phyloP scores from a whole-genome alignment of 2,797 vertebrate species.

The Rhynchotus rufescens region DNA sequence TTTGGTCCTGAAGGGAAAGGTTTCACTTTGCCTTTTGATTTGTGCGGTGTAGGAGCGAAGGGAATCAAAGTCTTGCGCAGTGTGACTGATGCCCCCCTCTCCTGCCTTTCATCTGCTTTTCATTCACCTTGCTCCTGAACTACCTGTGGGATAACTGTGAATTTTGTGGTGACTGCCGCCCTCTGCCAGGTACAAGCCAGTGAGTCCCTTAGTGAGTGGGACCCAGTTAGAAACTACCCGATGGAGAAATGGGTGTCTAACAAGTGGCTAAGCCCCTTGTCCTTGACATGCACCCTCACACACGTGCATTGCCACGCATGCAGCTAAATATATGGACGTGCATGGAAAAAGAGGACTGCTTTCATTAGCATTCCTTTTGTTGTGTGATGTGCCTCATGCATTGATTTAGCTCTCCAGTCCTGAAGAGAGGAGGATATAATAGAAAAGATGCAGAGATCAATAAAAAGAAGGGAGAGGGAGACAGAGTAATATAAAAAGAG shows the following conservation, averaged over 20 bases:
- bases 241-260: slow-evolving; percentile 56
- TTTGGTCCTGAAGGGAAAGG: background rate
- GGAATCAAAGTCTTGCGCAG: accelerated
- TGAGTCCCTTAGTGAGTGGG: background rate
- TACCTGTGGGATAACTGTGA: background rate
- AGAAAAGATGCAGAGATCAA: slow-evolving; percentile 71
- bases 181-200: background rate
- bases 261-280: slow-evolving; percentile 60
- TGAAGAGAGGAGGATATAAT: slow-evolving; percentile 60
- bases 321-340: slow-evolving; percentile 33
- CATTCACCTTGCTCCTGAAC: slow-evolving; percentile 26
- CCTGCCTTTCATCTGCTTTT: background rate
- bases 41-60: background rate
- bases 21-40: background rate
- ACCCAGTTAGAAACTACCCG: background rate
- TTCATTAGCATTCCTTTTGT: slow-evolving; percentile 77
- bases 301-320: background rate
- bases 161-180: background rate
- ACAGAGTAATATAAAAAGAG: slow-evolving; percentile 60
- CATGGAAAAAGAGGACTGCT: slow-evolving; percentile 29
- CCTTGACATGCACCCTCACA: slow-evolving; percentile 45
- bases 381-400: slow-evolving; percentile 63
- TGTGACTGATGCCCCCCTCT: slow-evolving; percentile 14
- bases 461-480: slow-evolving; percentile 43
- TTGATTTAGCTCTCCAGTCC: slow-evolving; percentile 65